Conservation (phyloP, 2,888 invertebrate species). For the Agrochola macilenta region DNA sequence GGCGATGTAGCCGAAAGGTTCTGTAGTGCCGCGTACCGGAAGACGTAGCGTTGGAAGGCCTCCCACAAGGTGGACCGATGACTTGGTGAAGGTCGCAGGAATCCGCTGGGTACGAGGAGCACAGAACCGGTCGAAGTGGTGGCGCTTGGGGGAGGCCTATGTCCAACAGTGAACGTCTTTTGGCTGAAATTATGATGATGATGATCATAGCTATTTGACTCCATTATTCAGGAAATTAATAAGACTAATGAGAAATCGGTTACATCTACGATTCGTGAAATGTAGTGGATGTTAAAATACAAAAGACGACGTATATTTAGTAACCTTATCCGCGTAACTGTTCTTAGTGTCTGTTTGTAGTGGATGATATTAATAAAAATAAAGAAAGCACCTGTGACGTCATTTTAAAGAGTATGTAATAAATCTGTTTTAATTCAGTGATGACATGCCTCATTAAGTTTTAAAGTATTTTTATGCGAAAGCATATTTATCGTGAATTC, state of each 20-base stretch:
- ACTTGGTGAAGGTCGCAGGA: too few relatives aligned
- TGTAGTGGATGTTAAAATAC: background rate
- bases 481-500: conserved; percentile 12
- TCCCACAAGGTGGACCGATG: too few relatives aligned
- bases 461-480: background rate
- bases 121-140: too few relatives aligned
- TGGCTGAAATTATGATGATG: background rate
- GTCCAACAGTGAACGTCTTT: background rate
- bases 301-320: too few relatives aligned
- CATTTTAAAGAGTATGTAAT: background rate
- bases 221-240: background rate
- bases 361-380: background rate
- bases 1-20: too few relatives aligned
- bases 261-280: background rate
- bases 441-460: conserved; percentile 13
- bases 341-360: too few relatives aligned
- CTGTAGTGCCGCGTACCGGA: too few relatives aligned
- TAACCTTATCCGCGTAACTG: too few relatives aligned
- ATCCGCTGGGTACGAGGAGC: too few relatives aligned
- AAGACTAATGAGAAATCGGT: background rate
- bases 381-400: background rate
- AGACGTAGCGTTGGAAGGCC: too few relatives aligned
- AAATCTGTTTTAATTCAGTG: conserved; percentile 1
- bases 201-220: background rate
- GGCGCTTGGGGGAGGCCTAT: too few relatives aligned